These are phyloP conservation scores for Rugalucina vietnamica DNA, from an alignment of 2,888 invertebrate genomes.

Conservation along the genomic window DNA sequence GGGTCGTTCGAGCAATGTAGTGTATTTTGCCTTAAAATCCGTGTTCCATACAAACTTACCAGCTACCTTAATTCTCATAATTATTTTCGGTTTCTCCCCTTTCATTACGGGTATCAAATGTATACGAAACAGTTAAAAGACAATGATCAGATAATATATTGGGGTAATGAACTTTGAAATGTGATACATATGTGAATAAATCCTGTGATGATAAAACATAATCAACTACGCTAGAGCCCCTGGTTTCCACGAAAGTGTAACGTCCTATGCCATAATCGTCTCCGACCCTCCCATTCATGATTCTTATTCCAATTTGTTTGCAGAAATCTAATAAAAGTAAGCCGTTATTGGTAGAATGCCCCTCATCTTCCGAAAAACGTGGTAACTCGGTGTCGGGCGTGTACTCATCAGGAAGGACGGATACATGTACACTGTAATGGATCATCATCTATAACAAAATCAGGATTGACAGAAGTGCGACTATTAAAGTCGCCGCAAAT, in stretches of 20 bases:
- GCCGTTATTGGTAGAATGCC: slow-evolving; percentile 1
- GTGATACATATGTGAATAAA: background rate
- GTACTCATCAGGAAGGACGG: background rate
- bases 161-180: background rate
- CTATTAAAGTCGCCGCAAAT: background rate
- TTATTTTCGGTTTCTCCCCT: background rate
- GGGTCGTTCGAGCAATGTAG: background rate
- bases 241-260: slow-evolving; percentile 5
- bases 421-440: background rate
- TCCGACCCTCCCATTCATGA: slow-evolving; percentile 11
- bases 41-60: background rate
- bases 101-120: background rate
- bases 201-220: background rate
- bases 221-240: slow-evolving; percentile 18
- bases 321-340: background rate
- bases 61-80: background rate
- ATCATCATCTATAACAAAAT: background rate
- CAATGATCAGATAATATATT: background rate
- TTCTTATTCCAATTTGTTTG: slow-evolving; percentile 7
- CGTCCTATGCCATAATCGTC: background rate
- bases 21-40: background rate
- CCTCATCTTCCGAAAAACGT: slow-evolving; percentile 14
- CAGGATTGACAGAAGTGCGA: background rate
- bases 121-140: background rate
- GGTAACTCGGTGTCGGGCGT: background rate